A percentile compares a stretch with the other conserved stretches of the same genome.
Conservation (phyloP, 1,140 invertebrate genomes). For the Drosophila miranda region DNA sequence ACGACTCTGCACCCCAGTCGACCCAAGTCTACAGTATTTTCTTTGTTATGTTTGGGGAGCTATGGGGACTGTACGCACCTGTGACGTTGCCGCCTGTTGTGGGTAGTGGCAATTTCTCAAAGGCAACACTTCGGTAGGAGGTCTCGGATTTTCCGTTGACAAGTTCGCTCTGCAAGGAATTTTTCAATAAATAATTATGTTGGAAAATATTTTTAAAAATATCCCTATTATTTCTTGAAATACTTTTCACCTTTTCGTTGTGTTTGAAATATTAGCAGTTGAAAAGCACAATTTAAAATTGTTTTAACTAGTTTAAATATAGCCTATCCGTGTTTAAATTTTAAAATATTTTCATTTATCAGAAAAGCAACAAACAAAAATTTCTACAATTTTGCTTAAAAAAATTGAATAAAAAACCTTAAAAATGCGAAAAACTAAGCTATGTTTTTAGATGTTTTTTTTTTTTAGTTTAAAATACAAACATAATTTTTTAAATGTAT, state of each 20-base stretch:
- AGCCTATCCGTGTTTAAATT: too few relatives aligned
- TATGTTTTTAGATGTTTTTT: too few relatives aligned
- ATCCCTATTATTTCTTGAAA: not conserved
- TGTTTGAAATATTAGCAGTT: not conserved
- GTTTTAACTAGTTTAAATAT: constrained; percentile 1
- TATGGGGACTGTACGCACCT: constrained; percentile 83
- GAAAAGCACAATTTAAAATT: not conserved
- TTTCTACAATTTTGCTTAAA: too few relatives aligned
- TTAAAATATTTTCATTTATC: too few relatives aligned
- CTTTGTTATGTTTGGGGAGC: not conserved
- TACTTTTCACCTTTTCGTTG: not conserved
- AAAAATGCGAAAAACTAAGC: too few relatives aligned
- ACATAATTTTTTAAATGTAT: too few relatives aligned
- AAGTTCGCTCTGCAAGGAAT: constrained; percentile 59
- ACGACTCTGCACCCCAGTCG: too few relatives aligned
- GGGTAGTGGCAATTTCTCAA: constrained; percentile 89
- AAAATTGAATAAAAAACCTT: too few relatives aligned
- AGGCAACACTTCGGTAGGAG: constrained; percentile 85
- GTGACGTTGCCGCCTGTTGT: constrained; percentile 88
- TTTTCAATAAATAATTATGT: not conserved
- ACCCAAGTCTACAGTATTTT: constrained; percentile 12
- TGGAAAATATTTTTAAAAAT: not conserved
- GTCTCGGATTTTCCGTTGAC: constrained; percentile 78
- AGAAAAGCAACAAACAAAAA: too few relatives aligned
- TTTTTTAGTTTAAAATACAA: too few relatives aligned